Percentiles rank a stretch among this genome's conserved stretches.
Evolutionary conservation across 2,113 vertebrate genomes (phyloP).

Genomic region (Rhabdornis inornatus): DNA sequence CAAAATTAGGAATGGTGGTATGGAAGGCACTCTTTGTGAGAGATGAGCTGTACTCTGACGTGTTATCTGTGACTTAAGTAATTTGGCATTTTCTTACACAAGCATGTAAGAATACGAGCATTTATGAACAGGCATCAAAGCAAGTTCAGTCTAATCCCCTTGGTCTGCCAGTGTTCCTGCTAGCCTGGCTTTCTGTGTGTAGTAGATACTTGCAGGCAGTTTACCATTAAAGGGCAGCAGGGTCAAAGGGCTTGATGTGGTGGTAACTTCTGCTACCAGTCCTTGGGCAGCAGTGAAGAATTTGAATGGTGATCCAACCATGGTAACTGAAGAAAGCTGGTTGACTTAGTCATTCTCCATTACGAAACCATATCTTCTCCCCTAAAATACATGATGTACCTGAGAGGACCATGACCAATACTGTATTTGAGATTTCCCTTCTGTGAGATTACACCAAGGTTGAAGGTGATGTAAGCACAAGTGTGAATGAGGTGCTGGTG

Average conservation of each 20-base stretch:
- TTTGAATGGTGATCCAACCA: neutral
- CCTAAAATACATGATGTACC: neutral
- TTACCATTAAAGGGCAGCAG: neutral
- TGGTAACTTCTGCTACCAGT: neutral
- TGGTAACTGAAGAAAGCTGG: neutral
- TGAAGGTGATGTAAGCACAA: accelerated
- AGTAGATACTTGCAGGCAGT: neutral
- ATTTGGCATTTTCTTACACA: conserved; percentile 35
- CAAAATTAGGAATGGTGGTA: neutral
- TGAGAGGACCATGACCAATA: neutral
- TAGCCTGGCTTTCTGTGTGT: neutral
- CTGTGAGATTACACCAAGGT: neutral
- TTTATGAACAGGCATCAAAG: neutral
- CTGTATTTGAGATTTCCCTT: neutral
- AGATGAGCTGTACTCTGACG: conserved; percentile 13
- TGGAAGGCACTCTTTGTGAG: neutral
- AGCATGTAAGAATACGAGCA: neutral
- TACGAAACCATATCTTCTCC: neutral
- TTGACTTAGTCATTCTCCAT: neutral
- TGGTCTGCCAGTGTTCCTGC: neutral
- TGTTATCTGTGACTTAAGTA: conserved; percentile 33
- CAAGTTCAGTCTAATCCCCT: neutral
- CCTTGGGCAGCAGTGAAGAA: neutral
- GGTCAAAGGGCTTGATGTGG: accelerated
- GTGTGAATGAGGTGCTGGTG: neutral